Conservation (phyloP, 2,797 vertebrate species). For the Silurus aristotelis region DNA sequence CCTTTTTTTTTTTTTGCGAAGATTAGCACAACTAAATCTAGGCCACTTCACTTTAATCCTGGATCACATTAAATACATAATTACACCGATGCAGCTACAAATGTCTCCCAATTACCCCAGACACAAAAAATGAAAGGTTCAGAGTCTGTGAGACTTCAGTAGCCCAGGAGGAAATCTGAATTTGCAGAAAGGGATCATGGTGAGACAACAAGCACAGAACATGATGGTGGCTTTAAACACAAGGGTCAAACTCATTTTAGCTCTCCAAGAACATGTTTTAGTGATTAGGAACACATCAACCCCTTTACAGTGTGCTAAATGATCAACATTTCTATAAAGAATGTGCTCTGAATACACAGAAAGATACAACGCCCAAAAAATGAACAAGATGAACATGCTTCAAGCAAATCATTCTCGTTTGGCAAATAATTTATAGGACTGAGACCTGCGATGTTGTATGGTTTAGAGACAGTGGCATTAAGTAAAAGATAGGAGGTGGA, state of each 20-base stretch:
- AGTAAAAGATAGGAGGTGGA: no score
- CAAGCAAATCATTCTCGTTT: no score
- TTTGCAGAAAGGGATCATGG: constrained; percentile 33
- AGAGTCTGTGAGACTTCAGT: constrained; percentile 48
- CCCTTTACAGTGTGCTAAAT: not conserved
- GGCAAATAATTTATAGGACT: no score
- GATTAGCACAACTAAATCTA: constrained; percentile 56
- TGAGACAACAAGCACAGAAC: constrained; percentile 37
- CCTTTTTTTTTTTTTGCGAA: constrained; percentile 17
- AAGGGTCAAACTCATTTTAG: not conserved
- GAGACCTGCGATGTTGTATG: no score
- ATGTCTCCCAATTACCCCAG: constrained; percentile 68
- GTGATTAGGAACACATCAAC: not conserved
- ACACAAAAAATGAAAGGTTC: constrained; percentile 56
- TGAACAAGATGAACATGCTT: not conserved
- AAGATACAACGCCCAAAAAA: not conserved
- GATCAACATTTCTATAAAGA: not conserved
- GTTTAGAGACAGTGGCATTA: no score
- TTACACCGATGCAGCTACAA: constrained; percentile 63
- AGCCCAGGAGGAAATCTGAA: constrained; percentile 49
- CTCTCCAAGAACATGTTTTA: no score
- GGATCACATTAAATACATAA: constrained; percentile 69
- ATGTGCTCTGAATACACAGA: not conserved
- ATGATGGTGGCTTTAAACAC: constrained; percentile 26
- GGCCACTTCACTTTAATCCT: constrained; percentile 67